Base-by-base conservation (phyloP, 2,888 invertebrate species). In the Trissoscelio sp. region DNA sequence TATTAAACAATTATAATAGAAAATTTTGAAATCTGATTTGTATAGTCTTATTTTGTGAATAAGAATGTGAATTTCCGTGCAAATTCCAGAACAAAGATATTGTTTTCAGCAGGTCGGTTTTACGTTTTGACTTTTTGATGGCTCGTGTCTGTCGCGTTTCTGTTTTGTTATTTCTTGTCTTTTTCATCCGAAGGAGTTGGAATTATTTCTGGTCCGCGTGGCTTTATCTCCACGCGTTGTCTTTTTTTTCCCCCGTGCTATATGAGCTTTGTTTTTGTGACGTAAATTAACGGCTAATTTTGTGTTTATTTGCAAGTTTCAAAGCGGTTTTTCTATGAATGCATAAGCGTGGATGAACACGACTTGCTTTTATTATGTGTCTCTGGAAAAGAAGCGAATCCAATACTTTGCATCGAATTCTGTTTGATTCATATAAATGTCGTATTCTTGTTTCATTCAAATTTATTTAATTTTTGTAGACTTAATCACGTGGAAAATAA, bases 181-280 rank as follows among this genome's bases (percentile, higher is more conserved):
- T 55, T 55, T 37, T 34, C 57, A 58, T 58, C 20, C 39, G 14
- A 39, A 58, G 57, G 12, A 58, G 39, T 11, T 14, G 12, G 57
- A 58, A 58, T 58, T 58, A 58, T 58, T 37, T 39, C 22, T 39
- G 57, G 37, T 39, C 39, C 11, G 39, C 14, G 22, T 58, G 39
- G 12, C 31, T 58, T 58, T 58, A 20, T 58, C 31, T 58, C 57
- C 31, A 16, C 16, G 24, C n/a, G 51, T 28, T 7, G 51, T 28
- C 48, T 51, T 51, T 51, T 51, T 28, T 51, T n/a, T n/a, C n/a
- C n/a, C n/a, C n/a, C n/a, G n/a, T 24, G 14, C 22, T 6, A 0
- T n/a, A 37, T 37, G 20, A 3, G 37, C 20, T 39, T 39, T 39
- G 22, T 39, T 22, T 37, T 58, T 39, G 39, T 39, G 57, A 58